phyloP scores from a whole-genome alignment of 1,140 invertebrate species.

The Trinorchestia longiramus region DNA sequence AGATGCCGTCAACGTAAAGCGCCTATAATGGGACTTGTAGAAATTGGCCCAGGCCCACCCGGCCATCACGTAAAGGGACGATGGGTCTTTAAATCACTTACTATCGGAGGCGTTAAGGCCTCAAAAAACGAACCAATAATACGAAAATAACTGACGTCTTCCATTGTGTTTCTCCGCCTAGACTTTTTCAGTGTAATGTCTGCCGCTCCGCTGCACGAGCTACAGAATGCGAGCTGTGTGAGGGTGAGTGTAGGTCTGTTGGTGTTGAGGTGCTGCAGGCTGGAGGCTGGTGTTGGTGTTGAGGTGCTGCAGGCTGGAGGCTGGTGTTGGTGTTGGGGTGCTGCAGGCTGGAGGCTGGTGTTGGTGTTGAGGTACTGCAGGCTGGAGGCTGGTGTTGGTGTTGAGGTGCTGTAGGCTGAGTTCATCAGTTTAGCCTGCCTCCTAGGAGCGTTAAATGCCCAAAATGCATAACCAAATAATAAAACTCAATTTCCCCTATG shows the following conservation, averaged over 20 bases:
- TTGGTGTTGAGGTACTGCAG: too few species aligned
- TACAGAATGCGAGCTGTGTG: background rate
- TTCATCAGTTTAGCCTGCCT: too few species aligned
- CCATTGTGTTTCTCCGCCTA: background rate
- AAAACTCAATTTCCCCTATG: too few species aligned
- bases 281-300: background rate
- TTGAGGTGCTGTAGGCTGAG: background rate
- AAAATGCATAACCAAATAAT: too few species aligned
- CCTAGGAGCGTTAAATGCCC: too few species aligned
- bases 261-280: background rate
- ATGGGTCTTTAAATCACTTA: background rate
- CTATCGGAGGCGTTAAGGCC: background rate
- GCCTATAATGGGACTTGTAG: background rate
- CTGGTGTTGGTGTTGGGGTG: background rate
- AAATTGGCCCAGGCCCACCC: background rate
- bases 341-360: too few species aligned
- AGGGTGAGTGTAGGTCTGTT: background rate
- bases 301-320: background rate
- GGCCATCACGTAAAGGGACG: background rate
- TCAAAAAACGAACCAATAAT: background rate
- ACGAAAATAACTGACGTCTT: background rate
- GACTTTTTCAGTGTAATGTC: background rate
- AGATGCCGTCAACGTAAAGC: background rate
- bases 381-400: background rate
- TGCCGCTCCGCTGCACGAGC: background rate